phyloP scores from a whole-genome alignment of 2,113 vertebrate genomes.

The Tupaia tana region DNA sequence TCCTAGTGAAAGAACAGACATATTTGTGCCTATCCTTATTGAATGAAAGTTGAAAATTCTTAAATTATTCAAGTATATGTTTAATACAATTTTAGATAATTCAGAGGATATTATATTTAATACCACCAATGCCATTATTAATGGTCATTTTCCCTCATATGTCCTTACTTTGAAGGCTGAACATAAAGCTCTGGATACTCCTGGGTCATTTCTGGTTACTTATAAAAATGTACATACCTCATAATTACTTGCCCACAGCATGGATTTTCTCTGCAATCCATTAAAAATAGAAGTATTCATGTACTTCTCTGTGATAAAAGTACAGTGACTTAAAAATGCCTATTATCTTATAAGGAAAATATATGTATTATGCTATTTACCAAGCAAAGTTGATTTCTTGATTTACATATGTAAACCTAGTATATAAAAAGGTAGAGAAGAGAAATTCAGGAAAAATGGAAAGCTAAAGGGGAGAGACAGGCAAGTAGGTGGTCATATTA shows the following conservation, averaged over 20 bases:
- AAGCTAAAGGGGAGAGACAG: neutral
- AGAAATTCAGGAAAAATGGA: neutral
- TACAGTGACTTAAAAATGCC: neutral
- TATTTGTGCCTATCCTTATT: no score
- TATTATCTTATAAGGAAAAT: neutral
- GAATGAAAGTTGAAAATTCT: neutral
- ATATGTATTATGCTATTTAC: neutral
- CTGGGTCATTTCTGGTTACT: neutral
- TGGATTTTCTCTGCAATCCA: neutral
- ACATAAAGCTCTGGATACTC: neutral
- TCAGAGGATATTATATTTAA: neutral
- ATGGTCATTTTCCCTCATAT: neutral
- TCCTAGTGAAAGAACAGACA: no score
- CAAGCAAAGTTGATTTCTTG: neutral
- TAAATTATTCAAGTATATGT: neutral
- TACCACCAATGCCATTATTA: neutral
- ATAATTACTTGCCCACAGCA: neutral
- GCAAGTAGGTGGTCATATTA: neutral
- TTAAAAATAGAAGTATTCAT: neutral
- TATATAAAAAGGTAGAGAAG: neutral
- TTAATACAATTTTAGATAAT: neutral
- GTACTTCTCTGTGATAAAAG: neutral
- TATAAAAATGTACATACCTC: neutral
- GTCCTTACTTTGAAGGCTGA: neutral
- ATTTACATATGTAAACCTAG: constrained; percentile 7